Percentiles rank a stretch among this genome's conserved stretches.
Conservation (phyloP, 2,113 vertebrate species). For the Cryptotis parvus region DNA sequence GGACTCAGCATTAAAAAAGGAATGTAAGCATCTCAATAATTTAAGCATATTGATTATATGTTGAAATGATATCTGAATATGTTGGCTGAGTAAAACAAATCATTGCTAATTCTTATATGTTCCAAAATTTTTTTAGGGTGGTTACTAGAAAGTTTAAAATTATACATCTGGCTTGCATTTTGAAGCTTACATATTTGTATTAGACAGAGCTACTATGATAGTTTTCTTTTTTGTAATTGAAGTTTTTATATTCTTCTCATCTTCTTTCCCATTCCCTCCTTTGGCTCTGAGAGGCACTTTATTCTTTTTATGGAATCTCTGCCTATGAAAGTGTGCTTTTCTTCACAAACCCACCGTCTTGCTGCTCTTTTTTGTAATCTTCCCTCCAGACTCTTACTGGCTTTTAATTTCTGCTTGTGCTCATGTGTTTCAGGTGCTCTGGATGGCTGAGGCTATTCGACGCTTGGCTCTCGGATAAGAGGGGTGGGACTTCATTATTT, state of each 20-base stretch:
- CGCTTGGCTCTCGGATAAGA: constrained; percentile 28
- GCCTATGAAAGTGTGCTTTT: constrained; percentile 28
- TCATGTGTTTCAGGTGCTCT: constrained; percentile 32
- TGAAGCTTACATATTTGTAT: background rate
- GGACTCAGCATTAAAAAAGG: constrained; percentile 2
- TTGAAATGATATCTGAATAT: background rate
- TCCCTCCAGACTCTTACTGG: background rate
- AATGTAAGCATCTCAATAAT: background rate
- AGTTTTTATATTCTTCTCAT: background rate
- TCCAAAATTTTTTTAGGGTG: background rate
- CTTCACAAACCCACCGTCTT: constrained; percentile 17
- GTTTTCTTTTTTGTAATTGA: constrained; percentile 36
- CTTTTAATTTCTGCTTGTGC: constrained; percentile 58
- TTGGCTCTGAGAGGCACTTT: constrained; percentile 32
- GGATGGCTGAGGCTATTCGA: constrained; percentile 42
- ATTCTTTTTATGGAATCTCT: background rate
- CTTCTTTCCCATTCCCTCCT: background rate
- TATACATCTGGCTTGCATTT: background rate
- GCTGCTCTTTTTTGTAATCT: background rate
- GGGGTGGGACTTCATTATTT: constrained; percentile 59
- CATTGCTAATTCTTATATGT: background rate
- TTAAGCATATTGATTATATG: background rate
- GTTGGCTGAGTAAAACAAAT: constrained; percentile 16
- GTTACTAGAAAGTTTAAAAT: constrained; percentile 21
- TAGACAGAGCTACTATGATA: background rate